phyloP scores from a whole-genome alignment of 2,797 vertebrate species.

The Halcyon badia region DNA sequence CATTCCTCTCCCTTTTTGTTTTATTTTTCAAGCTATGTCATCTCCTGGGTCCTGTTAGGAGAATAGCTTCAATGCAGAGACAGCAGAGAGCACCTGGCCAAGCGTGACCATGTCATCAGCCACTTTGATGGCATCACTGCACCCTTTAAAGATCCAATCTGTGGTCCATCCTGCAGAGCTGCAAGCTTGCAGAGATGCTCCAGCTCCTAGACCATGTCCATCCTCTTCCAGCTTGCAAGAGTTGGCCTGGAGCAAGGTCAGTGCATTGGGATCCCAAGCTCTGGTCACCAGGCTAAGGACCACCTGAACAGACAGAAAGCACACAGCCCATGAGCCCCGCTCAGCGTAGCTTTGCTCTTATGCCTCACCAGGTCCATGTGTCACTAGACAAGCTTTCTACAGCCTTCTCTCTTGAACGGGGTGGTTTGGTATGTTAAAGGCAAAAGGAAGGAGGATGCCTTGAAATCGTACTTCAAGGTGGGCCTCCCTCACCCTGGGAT shows the following conservation, averaged over 20 bases:
- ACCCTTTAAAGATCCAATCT: background rate
- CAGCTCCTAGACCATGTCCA: background rate
- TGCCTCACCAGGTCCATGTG: background rate
- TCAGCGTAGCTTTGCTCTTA: background rate
- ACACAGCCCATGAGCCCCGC: background rate
- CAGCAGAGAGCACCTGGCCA: background rate
- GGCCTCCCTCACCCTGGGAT: background rate
- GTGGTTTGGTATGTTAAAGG: background rate
- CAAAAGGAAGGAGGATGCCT: background rate
- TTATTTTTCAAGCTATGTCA: background rate
- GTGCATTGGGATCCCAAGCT: background rate
- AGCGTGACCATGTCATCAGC: background rate
- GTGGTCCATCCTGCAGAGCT: background rate
- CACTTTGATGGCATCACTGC: background rate
- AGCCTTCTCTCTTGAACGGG: background rate
- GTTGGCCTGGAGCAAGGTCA: background rate
- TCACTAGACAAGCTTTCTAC: background rate
- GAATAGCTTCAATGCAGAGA: background rate
- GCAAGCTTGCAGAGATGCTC: background rate
- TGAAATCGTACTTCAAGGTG: background rate
- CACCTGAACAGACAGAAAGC: background rate
- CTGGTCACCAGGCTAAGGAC: background rate
- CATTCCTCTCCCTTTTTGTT: background rate
- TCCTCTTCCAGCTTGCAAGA: background rate
- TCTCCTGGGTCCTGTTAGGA: background rate